Evolutionary conservation across 2,888 invertebrate species (phyloP), one percentile per base, ranked within the genome.

Genomic region (Aquatica leii): DNA sequence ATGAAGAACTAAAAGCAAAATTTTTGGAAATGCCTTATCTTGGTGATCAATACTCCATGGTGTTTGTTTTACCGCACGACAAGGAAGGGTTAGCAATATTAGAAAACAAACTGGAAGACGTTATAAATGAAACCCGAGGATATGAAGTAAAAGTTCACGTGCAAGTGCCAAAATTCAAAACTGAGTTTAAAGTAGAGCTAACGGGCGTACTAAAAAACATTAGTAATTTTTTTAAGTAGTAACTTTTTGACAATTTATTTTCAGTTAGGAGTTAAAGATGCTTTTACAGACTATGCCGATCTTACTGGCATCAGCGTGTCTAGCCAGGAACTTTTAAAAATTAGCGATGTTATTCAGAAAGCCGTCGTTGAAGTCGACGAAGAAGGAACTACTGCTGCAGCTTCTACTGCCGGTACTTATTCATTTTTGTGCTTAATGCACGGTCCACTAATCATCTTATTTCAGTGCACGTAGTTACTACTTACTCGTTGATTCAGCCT

Each of bases 401-500:
- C 41, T 12, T n/a, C 41, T 12, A 41, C 48, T 48, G 20, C 48
- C 5, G 48, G 48, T 48, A 48, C 18, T 15, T 48, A 5, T n/a
- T 14, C 15, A 15, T 15, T 9, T 43, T 43, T 43, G 15, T 8
- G n/a, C 6, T n/a, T 2, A n/a, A 24, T 24, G 2, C 12, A 37
- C 11, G 2, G 9, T 6, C 31, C 9, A 31, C 4, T 37, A 37
- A 37, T 37, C 6, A 6, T 37, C 9, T 37, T 37, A n/a, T 37
- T 41, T 6, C 41, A 41, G 41, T 41, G 8, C 14, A 12, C 15
- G 15, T 6, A 2, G 15, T 41, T 8, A 15, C 41, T 6, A 15
- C 15, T 11, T 41, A 14, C 2, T 41, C 41, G 4, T 8, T 41
- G 15, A 15, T 11, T 6, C 2, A 6, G 12, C 24, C 9, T 1